Evolutionary conservation across 92 coral and sea anemone species (phyloP).

Genomic region (Bergia sp.): DNA sequence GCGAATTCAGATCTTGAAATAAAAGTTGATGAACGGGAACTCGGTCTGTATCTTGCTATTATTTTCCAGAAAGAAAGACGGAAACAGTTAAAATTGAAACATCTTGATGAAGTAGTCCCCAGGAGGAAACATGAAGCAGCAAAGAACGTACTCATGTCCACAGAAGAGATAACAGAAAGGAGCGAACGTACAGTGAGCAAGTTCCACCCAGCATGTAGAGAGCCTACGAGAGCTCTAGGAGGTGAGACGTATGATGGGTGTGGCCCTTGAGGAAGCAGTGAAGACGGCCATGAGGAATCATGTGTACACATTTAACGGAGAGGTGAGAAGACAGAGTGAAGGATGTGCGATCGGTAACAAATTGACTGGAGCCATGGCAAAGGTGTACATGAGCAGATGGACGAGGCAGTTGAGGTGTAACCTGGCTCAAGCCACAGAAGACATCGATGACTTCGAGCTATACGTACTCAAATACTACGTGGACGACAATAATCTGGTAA

Average conservation of each 20-base stretch:
- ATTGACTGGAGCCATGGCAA: not conserved
- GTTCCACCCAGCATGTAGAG: not conserved
- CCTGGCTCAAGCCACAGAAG: not conserved
- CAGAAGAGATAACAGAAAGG: slow-evolving; percentile 19
- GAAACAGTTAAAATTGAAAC: not conserved
- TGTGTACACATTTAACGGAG: not conserved
- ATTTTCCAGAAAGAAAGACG: too few relatives aligned
- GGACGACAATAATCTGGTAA: not conserved
- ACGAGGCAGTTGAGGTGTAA: too few relatives aligned
- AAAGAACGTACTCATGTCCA: too few relatives aligned
- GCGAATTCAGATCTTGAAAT: not conserved
- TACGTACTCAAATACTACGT: not conserved
- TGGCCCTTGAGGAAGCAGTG: slow-evolving; percentile 9
- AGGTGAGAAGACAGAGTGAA: too few relatives aligned
- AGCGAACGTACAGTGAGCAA: slow-evolving; percentile 7
- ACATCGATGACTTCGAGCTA: too few relatives aligned
- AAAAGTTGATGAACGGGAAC: slow-evolving; percentile 16
- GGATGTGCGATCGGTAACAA: not conserved
- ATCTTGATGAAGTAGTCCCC: slow-evolving; percentile 25
- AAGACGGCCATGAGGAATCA: too few relatives aligned
- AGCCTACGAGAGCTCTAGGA: not conserved
- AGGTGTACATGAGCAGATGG: too few relatives aligned
- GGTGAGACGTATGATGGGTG: slow-evolving; percentile 15
- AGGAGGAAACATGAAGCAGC: too few relatives aligned
- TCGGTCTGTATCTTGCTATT: too few relatives aligned